Percentiles rank a stretch among this genome's conserved stretches.
Evolutionary conservation across 2,888 invertebrate genomes (phyloP).

Genomic region (Platynereis dumerilii): DNA sequence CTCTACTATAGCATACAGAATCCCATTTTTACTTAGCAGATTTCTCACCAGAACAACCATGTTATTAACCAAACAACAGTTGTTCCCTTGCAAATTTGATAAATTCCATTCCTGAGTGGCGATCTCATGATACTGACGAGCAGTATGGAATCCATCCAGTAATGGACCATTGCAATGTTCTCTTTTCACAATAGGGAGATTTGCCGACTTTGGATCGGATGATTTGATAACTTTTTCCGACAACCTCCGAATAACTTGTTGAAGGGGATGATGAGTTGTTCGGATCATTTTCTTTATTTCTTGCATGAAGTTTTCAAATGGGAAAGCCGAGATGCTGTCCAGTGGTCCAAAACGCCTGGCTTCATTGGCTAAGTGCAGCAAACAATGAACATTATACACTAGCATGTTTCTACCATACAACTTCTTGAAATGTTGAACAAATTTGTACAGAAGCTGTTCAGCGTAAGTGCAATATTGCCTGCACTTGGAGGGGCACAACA

Average conservation of each 20-base stretch:
- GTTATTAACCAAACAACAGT: too few species aligned
- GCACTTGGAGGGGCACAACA: conserved; percentile 25
- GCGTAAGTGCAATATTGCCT: conserved; percentile 20
- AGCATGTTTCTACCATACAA: conserved; percentile 25
- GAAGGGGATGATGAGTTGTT: conserved; percentile 18
- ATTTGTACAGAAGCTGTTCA: conserved; percentile 27
- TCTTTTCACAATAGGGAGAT: too few species aligned
- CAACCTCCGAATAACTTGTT: conserved; percentile 23
- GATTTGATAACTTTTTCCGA: conserved; percentile 6
- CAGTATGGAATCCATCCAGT: too few species aligned
- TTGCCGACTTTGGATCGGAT: too few species aligned
- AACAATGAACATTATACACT: conserved; percentile 32
- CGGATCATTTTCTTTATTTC: conserved; percentile 22
- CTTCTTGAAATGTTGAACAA: conserved; percentile 7
- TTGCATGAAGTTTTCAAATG: conserved; percentile 31
- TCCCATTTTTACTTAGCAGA: too few species aligned
- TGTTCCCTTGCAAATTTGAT: too few species aligned
- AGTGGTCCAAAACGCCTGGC: conserved; percentile 12
- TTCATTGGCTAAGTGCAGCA: conserved; percentile 27
- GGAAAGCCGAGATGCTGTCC: conserved; percentile 28
- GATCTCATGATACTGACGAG: too few species aligned
- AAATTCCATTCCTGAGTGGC: too few species aligned
- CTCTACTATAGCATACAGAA: too few species aligned
- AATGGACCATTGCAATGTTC: too few species aligned
- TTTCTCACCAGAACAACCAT: too few species aligned